phyloP scores from a whole-genome alignment of 1,140 invertebrate genomes.

The Zaprionus vittiger region DNA sequence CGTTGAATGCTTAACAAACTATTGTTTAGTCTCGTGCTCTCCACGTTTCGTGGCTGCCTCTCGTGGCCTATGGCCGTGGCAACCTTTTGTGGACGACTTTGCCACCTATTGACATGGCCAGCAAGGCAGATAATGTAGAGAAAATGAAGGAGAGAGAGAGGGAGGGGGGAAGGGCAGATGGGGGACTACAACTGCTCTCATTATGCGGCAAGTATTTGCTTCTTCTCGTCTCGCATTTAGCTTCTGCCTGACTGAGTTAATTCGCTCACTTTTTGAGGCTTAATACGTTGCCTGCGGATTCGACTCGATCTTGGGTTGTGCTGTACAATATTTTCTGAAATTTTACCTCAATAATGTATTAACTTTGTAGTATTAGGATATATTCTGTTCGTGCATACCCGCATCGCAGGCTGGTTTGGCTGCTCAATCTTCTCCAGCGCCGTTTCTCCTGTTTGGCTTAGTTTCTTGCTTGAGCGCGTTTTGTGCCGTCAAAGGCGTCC shows the following conservation, averaged over 20 bases:
- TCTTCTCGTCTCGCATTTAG: constrained; percentile 34
- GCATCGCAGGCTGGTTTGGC: background rate
- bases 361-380: background rate
- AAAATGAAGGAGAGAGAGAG: background rate
- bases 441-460: constrained; percentile 61
- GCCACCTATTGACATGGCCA: constrained; percentile 46
- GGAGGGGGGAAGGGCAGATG: too few relatives aligned
- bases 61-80: constrained; percentile 44
- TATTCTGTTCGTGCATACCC: background rate
- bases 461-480: constrained; percentile 75
- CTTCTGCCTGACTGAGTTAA: constrained; percentile 64
- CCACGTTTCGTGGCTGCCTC: constrained; percentile 24
- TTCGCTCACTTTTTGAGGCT: constrained; percentile 60
- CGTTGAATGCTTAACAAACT: constrained; percentile 55
- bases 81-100: constrained; percentile 47
- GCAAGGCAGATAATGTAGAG: background rate
- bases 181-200: constrained; percentile 45
- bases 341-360: background rate
- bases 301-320: background rate
- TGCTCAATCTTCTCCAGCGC: constrained; percentile 23
- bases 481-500: constrained; percentile 72
- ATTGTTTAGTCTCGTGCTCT: constrained; percentile 47
- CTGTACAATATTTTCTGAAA: background rate
- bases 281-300: constrained; percentile 21
- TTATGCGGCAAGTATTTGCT: constrained; percentile 55